phyloP scores from a whole-genome alignment of 2,888 invertebrate species.

The Endotricha flammealis region DNA sequence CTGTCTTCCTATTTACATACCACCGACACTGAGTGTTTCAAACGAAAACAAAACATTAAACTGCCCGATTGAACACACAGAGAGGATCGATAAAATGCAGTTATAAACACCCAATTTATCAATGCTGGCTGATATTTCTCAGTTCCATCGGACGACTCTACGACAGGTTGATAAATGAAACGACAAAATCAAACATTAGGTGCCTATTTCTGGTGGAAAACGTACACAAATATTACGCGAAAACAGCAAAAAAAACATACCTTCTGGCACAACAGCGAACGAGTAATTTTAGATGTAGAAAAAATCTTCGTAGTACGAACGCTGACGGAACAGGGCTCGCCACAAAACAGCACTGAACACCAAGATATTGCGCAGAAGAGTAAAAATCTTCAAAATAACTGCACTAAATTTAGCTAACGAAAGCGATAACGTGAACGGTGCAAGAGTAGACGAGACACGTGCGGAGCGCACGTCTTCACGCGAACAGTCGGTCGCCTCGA shows the following conservation, averaged over 20 bases:
- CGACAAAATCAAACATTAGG: slow-evolving; percentile 12
- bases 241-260: slow-evolving; percentile 47
- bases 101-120: slow-evolving; percentile 8
- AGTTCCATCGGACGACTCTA: background rate
- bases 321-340: slow-evolving; percentile 30
- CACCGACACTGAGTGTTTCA: slow-evolving; percentile 3
- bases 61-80: slow-evolving; percentile 1
- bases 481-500: slow-evolving; percentile 32
- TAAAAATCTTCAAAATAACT: slow-evolving; percentile 43
- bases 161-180: background rate
- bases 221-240: slow-evolving; percentile 26
- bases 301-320: slow-evolving; percentile 41
- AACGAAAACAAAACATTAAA: slow-evolving; percentile 2
- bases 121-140: slow-evolving; percentile 1
- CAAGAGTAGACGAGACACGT: slow-evolving; percentile 34
- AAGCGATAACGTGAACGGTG: slow-evolving; percentile 49
- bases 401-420: slow-evolving; percentile 63
- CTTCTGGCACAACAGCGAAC: slow-evolving; percentile 59
- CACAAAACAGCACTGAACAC: slow-evolving; percentile 52
- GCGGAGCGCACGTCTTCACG: slow-evolving; percentile 44
- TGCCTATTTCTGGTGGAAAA: slow-evolving; percentile 24
- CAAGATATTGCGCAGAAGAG: slow-evolving; percentile 47
- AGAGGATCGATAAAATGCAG: slow-evolving; percentile 11
- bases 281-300: slow-evolving; percentile 55
- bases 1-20: no score